Conservation (phyloP, 2,888 invertebrate genomes). For the Latheticus oryzae region DNA sequence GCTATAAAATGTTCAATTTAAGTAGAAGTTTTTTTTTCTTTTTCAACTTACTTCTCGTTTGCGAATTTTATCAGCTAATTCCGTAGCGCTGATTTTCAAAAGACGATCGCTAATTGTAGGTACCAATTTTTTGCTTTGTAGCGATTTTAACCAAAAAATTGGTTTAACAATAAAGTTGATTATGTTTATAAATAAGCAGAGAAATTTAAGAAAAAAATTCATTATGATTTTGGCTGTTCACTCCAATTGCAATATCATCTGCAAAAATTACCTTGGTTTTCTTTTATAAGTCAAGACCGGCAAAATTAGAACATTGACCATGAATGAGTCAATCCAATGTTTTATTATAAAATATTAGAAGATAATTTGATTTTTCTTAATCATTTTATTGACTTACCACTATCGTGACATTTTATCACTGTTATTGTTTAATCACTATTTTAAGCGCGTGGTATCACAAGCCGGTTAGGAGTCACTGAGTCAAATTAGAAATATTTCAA, state of each 20-base stretch:
- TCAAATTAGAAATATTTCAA: no score
- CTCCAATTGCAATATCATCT: no score
- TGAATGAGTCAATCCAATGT: no score
- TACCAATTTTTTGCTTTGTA: constrained; percentile 65
- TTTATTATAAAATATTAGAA: no score
- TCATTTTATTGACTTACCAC: no score
- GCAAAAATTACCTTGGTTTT: no score
- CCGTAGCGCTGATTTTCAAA: constrained; percentile 77
- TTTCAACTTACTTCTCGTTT: constrained; percentile 71
- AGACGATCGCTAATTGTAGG: constrained; percentile 76
- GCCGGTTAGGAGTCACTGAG: no score
- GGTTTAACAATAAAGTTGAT: constrained; percentile 41
- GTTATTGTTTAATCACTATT: no score
- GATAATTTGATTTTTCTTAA: no score
- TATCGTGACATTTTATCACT: no score
- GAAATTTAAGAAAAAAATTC: constrained; percentile 41
- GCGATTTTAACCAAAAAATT: constrained; percentile 39
- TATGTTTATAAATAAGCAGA: constrained; percentile 32
- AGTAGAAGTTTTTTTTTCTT: not conserved
- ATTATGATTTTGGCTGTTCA: constrained; percentile 41
- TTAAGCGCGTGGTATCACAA: no score
- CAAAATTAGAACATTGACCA: not conserved
- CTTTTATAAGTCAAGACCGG: constrained; percentile 12
- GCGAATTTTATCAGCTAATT: constrained; percentile 78
- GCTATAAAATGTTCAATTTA: constrained; percentile 21